Evolutionary conservation across 2,797 vertebrate species (phyloP), one percentile per base, ranked within the genome.

Genomic region (Falco columbarius): DNA sequence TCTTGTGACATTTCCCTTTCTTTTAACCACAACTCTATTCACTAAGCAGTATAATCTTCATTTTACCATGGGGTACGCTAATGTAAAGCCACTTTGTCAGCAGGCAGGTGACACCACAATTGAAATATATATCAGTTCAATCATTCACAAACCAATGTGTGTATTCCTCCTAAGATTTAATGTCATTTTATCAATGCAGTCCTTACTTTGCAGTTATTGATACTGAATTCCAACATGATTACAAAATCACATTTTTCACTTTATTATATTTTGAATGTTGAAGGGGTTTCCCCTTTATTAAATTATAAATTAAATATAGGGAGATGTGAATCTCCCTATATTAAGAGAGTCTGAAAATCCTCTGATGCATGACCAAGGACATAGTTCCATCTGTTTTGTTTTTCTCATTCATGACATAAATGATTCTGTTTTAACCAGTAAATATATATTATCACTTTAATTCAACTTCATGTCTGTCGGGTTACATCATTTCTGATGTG

Each of bases 401-500:
- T 97, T 97, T 87, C 95, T 96, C 86, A 95, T 97, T 97, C 95
- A 95, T 91, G 96, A 96, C 96, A 96, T 90, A 96, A 83, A 93
- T 96, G 76, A 96, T 97, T 97, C 97, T 97, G 83, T 95, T 98
- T 97, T 97, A 98, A 97, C 96, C 81, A 83, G 80, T 76, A 86
- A 73, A 92, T 36, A 93, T 90, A 95, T 36, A 36, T 36, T 98
- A 98, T 98, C 82, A 58, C 93, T 97, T 93, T 86, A 95, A 97
- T 94, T 97, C 91, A 89, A 96, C 96, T 96, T 97, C 93, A 94
- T 93, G 76, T 98, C 96, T 98, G 97, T 97, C 97, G 97, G 93
- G 91, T 96, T 95, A 79, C 96, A 98, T 98, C 82, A 97, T 83
- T 94, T 95, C 83, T 98, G 96, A 96, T 96, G 93, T 68, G 49